Base-by-base conservation (phyloP, 2,888 invertebrate genomes). In the Rotaria socialis region DNA sequence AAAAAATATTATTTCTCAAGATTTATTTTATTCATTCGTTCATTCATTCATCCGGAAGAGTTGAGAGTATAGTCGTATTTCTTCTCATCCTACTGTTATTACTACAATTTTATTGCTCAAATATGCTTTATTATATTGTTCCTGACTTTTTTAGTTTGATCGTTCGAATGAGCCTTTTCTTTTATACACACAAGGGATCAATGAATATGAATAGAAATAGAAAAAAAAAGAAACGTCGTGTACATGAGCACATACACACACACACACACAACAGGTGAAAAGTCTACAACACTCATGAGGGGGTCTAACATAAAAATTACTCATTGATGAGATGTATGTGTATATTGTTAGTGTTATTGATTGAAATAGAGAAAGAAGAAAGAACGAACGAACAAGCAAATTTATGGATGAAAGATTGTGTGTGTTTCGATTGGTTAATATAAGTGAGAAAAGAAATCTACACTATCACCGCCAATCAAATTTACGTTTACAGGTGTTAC, bases 391-490 rank as follows among this genome's bases (percentile, higher is more conserved):
- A 67, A 19, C 35, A 67, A 67, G 67, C 16, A 67, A 35, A 67
- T 67, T 67, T 35, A 67, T 67, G 67, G 19, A 35, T 67, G 67
- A 67, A 67, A 67, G 67, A 67, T 7, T 67, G 7, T 67, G 19
- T 67, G 19, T 16, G 35, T 67, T 67, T 35, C 67, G 67, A 67
- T 67, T 67, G 67, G 67, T 67, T 67, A 67, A 67, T 35, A 67
- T 35, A 67, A 67, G 67, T 67, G 67, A 67, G 67, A 67, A 67
- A 67, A 67, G 35, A 67, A 67, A 67, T 67, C 67, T 27, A 67
- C 35, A 35, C 35, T 27, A 41, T 67, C 35, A 67, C 67, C 35
- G 67, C 67, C 67, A 67, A 67, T 67, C 67, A 67, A 67, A 67
- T 67, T 67, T 27, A 67, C 67, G 67, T 67, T 67, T 67, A 67